A percentile compares a stretch with the other conserved stretches of the same genome.
Evolutionary conservation across 2,888 invertebrate species (phyloP).

Genomic region (Eucera pruinosa): DNA sequence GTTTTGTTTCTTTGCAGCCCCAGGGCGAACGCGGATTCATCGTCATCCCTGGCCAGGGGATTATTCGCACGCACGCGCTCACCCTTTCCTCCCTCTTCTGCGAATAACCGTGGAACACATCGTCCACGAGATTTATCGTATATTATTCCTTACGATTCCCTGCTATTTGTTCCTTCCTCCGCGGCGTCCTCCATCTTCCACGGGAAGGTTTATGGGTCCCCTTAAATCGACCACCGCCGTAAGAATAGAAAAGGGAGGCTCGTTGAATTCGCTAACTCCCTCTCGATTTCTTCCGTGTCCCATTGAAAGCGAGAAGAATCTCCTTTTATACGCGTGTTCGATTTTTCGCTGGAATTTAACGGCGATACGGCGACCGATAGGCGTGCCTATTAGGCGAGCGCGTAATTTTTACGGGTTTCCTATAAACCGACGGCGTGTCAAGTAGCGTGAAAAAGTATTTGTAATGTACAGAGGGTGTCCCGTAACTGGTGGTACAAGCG

Average conservation of each 20-base stretch:
- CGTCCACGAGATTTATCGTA: constrained; percentile 46
- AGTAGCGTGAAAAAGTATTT: too few species aligned
- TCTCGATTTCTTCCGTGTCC: neutral
- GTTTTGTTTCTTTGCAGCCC: neutral
- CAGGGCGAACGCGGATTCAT: neutral
- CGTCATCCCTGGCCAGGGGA: constrained; percentile 14
- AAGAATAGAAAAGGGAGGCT: neutral
- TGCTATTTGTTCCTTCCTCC: constrained; percentile 25
- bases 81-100: neutral
- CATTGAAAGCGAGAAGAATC: neutral
- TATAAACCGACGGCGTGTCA: too few species aligned
- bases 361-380: too few species aligned
- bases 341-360: too few species aligned
- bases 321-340: neutral
- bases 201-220: constrained; percentile 34
- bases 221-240: constrained; percentile 23
- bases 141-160: constrained; percentile 43
- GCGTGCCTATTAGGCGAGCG: too few species aligned
- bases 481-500: too few species aligned
- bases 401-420: neutral
- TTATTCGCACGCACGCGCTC: neutral
- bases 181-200: constrained; percentile 19
- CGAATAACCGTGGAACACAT: constrained; percentile 21
- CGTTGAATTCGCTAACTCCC: neutral
- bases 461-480: too few species aligned